Percentiles rank a stretch among this genome's conserved stretches.
Conservation (phyloP, 2,888 invertebrate species). For the Microchrysa polita region DNA sequence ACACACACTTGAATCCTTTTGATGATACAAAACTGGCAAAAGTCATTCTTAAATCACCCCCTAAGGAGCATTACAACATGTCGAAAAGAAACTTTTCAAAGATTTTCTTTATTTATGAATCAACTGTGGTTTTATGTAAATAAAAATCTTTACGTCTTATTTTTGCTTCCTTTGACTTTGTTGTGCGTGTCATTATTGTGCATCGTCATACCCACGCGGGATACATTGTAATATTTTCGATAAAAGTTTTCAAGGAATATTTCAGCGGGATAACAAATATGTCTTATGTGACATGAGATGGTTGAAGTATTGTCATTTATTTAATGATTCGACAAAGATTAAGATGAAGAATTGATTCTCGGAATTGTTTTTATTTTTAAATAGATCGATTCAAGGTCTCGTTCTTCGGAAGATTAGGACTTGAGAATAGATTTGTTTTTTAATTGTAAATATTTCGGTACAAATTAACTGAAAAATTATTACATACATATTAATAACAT, state of each 20-base stretch:
- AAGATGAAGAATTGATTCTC: not conserved
- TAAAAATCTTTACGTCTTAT: constrained; percentile 45
- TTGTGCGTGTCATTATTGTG: not conserved
- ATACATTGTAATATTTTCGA: constrained; percentile 7
- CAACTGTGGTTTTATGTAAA: constrained; percentile 51
- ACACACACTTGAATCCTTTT: constrained; percentile 22
- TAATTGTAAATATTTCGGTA: too few relatives aligned
- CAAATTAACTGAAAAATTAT: too few relatives aligned
- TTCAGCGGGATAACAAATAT: not conserved
- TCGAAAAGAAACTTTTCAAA: constrained; percentile 47
- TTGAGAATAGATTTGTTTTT: too few relatives aligned
- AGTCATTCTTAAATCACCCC: constrained; percentile 49
- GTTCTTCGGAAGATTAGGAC: too few relatives aligned
- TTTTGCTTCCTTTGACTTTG: not conserved
- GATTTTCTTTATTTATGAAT: constrained; percentile 50
- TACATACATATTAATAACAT: too few relatives aligned
- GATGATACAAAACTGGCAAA: constrained; percentile 23
- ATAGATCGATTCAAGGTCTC: too few relatives aligned
- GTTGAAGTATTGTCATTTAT: not conserved
- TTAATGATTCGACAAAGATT: constrained; percentile 2
- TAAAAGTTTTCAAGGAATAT: constrained; percentile 8
- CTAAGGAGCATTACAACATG: constrained; percentile 50
- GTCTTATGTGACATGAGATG: not conserved
- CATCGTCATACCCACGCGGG: not conserved
- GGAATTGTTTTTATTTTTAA: too few relatives aligned